Evolutionary conservation across 2,888 invertebrate genomes (phyloP).

Genomic region (Osmoderma eremita): DNA sequence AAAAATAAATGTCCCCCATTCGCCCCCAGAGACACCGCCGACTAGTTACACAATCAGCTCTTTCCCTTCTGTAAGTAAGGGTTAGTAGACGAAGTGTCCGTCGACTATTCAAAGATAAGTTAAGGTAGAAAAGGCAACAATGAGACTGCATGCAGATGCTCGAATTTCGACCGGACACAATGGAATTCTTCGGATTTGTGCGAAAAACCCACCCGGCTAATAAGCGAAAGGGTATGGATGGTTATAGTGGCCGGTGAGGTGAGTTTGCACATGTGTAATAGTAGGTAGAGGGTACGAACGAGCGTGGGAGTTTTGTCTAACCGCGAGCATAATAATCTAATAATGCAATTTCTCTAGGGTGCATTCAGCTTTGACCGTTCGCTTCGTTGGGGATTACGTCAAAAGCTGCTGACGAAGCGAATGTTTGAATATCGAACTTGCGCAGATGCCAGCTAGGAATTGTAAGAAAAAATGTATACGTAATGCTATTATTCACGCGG

Average conservation of each 20-base stretch:
- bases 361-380: neutral
- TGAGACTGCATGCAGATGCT: constrained; percentile 30
- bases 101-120: constrained; percentile 16
- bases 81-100: neutral
- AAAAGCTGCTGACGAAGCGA: constrained; percentile 24
- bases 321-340: constrained; percentile 19
- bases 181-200: constrained; percentile 25
- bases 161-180: constrained; percentile 14
- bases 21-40: neutral
- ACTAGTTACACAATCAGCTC: constrained; percentile 21
- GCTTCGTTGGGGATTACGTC: constrained; percentile 8
- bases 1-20: constrained; percentile 9
- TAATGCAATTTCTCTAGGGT: constrained; percentile 30
- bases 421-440: constrained; percentile 1
- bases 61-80: neutral
- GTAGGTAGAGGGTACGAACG: too few relatives aligned
- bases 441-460: constrained; percentile 5
- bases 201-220: constrained; percentile 30
- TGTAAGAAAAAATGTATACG: neutral
- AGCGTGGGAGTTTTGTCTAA: constrained; percentile 26
- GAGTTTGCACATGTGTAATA: neutral
- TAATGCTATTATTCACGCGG: neutral
- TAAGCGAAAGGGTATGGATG: constrained; percentile 23
- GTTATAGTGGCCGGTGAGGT: neutral
- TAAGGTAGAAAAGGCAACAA: constrained; percentile 7